Base-by-base conservation (phyloP, 2,797 vertebrate species). In the Macroramphosus scolopax region DNA sequence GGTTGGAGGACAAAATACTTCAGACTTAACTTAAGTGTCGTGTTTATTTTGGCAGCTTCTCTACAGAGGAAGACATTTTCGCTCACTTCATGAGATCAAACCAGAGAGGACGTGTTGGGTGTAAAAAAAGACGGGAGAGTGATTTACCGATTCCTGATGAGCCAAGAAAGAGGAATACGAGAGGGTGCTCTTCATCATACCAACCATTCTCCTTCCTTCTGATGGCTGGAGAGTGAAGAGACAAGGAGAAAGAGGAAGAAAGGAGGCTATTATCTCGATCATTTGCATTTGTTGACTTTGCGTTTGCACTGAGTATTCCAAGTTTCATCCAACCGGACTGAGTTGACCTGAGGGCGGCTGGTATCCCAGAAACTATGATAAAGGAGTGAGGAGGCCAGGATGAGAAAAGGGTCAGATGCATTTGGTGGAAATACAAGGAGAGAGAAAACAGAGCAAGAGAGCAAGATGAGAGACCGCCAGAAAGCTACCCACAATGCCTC, bases 121-220 rank as follows among this genome's bases (percentile, higher is more conserved):
- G 61, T 46, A 20, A 59, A n/a, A n/a, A n/a, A n/a, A 48, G 33
- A 31, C 42, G 38, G 26, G 30, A 22, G 42, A 47, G 31, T 17
- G 34, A 71, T 66, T 92, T 93, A 98, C 96, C 96, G 62, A 98
- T 98, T 87, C 96, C 96, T 4, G 95, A 98, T 0, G 96, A 98
- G 61, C 96, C 96, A 35, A 98, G 82, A 85, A 98, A 98, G 54
- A 98, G 93, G 81, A 98, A 98, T 22, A 98, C 96, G 12, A 98
- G 88, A 0, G 96, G 96, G 80, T 98, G 96, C 61, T 98, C 95
- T 87, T 98, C 95, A 1, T 98, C 94, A 0, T 97, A 96, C 96
- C 96, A 98, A 49, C 96, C 96, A 11, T 98, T 98, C 83, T 98
- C 94, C 80, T 98, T 98, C 77, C 95, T 93, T 80, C 96, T 93